Evolutionary conservation across 2,888 invertebrate species (phyloP), one percentile per base, ranked within the genome.

Genomic region (Onthophagus sagittarius): DNA sequence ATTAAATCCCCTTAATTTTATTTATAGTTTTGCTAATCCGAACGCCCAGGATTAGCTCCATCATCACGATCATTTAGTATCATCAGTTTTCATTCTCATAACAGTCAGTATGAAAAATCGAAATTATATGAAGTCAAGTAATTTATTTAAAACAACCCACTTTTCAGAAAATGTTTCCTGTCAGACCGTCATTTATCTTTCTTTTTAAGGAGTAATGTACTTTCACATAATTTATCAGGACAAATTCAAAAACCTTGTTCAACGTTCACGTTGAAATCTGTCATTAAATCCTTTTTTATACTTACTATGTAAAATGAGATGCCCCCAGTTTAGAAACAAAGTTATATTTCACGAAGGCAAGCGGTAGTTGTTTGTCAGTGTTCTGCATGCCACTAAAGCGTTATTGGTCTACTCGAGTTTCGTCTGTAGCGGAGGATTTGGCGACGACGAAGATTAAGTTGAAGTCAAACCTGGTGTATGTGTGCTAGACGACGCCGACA

Each of bases 361-460:
- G 63, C 4, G 39, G 7, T 53, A 53, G 2, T 53, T 67, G 67
- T 67, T 67, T 15, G 67, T 15, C 67, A 67, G 23, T 67, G 67
- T 67, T 67, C 67, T 31, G 32, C 23, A 67, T 15, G 67, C 39
- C 32, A 67, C 67, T 67, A 67, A 67, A 67, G 15, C 32, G n/a
- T 67, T 67, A 67, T 67, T 67, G 67, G 67, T 23, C 23, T 23
- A 23, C 23, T 23, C 23, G 23, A 23, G 23, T 23, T 53, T 53
- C 39, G 39, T 53, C 11, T 53, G 39, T 11, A 7, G 39, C 2
- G 39, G 11, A 53, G 39, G 39, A 53, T 53, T 53, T 53, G 7
- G 39, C 39, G 39, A 53, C 39, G 9, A 53, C 39, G 39, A 9
- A 9, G 39, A 9, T 53, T 53, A 53, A 53, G 9, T 53, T 53